phyloP scores from a whole-genome alignment of 1,140 invertebrate species.

The Varroa destructor region DNA sequence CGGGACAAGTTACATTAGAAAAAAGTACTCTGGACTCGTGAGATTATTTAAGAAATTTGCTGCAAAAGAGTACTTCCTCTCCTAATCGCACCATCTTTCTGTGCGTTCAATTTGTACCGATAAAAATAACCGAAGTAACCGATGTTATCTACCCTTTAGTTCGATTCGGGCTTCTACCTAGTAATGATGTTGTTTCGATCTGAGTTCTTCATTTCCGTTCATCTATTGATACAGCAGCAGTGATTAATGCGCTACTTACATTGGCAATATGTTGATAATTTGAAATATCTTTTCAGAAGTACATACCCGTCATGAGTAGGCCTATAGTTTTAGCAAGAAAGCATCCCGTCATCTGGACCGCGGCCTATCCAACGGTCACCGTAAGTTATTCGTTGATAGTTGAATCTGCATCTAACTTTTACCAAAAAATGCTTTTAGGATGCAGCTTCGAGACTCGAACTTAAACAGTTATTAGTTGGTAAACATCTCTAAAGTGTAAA shows the following conservation, averaged over 20 bases:
- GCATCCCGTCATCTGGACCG: constrained; percentile 74
- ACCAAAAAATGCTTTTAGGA: too few relatives aligned
- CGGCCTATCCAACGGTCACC: constrained; percentile 75
- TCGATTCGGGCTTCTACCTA: not conserved
- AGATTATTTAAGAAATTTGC: too few relatives aligned
- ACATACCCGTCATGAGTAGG: constrained; percentile 75
- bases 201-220: constrained; percentile 5
- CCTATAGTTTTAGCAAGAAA: constrained; percentile 57
- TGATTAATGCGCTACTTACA: not conserved
- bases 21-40: too few relatives aligned
- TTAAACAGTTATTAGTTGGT: too few relatives aligned
- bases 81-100: too few relatives aligned
- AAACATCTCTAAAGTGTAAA: too few relatives aligned
- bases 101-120: too few relatives aligned
- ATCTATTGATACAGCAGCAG: constrained; percentile 14
- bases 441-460: too few relatives aligned
- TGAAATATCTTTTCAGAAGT: constrained; percentile 49
- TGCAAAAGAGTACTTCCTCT: too few relatives aligned
- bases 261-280: constrained; percentile 26
- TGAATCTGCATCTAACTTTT: too few relatives aligned
- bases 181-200: not conserved
- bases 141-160: not conserved
- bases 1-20: too few relatives aligned
- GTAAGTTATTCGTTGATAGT: constrained; percentile 45
- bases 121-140: too few relatives aligned